phyloP scores from a whole-genome alignment of 2,113 vertebrate species.

The Scolopax mira region DNA sequence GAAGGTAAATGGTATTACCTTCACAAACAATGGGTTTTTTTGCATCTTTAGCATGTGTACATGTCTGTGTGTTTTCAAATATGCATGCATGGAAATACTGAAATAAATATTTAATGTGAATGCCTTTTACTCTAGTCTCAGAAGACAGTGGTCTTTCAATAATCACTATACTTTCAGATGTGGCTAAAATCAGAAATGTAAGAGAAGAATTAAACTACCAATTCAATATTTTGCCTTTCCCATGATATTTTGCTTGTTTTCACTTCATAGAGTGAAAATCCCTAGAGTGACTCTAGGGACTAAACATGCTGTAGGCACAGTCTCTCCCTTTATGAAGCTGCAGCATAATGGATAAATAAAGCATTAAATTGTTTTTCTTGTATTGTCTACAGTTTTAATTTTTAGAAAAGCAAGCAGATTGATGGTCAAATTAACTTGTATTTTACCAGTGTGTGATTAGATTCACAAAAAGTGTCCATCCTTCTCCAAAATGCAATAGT shows the following conservation, averaged over 20 bases:
- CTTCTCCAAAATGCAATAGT: not conserved
- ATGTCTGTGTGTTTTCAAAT: not conserved
- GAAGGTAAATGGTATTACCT: not conserved
- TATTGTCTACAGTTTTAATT: not conserved
- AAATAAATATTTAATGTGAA: slow-evolving; percentile 12
- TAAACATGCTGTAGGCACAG: not conserved
- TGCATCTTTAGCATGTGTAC: not conserved
- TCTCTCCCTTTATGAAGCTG: not conserved
- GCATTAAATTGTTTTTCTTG: not conserved
- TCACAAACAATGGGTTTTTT: not conserved
- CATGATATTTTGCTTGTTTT: not conserved
- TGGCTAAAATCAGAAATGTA: not conserved
- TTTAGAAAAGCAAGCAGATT: not conserved
- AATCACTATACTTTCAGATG: not conserved
- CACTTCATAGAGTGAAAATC: not conserved
- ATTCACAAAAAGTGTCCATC: not conserved
- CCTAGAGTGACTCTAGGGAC: not conserved
- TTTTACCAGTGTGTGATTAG: not conserved
- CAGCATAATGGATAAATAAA: not conserved
- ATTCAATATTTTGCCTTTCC: not conserved
- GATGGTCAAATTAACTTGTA: not conserved
- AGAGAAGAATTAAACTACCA: not conserved
- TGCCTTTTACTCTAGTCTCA: not conserved
- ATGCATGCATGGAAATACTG: not conserved
- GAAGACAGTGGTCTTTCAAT: not conserved